phyloP scores from a whole-genome alignment of 2,888 invertebrate genomes.

The Acanthacorydalis orientalis region DNA sequence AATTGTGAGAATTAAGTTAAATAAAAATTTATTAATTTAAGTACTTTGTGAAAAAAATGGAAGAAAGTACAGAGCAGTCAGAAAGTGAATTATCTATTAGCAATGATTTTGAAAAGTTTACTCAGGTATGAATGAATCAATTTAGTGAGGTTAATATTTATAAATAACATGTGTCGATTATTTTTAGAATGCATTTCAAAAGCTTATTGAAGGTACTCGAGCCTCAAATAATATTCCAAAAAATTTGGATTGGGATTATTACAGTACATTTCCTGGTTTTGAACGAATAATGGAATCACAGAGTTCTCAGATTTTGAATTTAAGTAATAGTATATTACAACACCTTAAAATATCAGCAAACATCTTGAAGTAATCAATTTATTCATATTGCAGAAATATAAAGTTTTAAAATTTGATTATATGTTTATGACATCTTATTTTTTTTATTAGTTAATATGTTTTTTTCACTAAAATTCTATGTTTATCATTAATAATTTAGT shows the following conservation, averaged over 20 bases:
- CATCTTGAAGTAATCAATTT: constrained; percentile 25
- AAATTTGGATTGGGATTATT: constrained; percentile 53
- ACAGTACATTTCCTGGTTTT: constrained; percentile 61
- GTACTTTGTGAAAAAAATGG: too few species aligned
- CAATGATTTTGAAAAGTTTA: too few species aligned
- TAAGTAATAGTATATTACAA: constrained; percentile 37
- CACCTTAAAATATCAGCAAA: constrained; percentile 37
- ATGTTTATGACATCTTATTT: too few species aligned
- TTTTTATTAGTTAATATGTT: too few species aligned
- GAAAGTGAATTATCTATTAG: too few species aligned
- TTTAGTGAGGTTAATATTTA: too few species aligned
- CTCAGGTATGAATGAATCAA: too few species aligned
- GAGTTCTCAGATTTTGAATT: constrained; percentile 41
- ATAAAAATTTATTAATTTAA: too few species aligned
- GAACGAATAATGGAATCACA: constrained; percentile 44
- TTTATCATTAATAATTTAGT: neutral
- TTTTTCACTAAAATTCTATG: neutral
- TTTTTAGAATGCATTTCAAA: constrained; percentile 42
- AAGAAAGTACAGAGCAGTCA: too few species aligned
- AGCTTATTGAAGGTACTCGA: constrained; percentile 50
- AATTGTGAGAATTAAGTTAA: too few species aligned
- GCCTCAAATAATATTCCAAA: constrained; percentile 54
- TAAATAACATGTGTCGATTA: neutral
- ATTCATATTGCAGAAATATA: too few species aligned
- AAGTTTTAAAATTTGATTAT: too few species aligned